Conservation (phyloP, 2,797 vertebrate species). For the Oophaga sylvatica region DNA sequence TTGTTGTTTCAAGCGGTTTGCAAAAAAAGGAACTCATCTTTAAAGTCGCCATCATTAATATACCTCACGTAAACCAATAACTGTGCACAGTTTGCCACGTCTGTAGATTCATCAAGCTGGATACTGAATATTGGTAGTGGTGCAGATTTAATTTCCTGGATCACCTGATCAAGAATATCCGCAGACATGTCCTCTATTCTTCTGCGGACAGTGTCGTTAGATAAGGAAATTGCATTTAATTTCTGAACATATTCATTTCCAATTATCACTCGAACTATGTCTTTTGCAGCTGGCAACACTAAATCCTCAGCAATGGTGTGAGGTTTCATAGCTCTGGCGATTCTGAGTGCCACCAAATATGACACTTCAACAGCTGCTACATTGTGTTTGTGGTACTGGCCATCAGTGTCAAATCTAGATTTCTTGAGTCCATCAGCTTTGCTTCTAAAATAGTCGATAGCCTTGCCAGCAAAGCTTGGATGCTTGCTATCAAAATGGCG, state of each 20-base stretch:
- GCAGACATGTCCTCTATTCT: conserved; percentile 57
- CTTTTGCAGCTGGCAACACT: conserved; percentile 52
- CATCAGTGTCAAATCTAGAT: conserved; percentile 51
- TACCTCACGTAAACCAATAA: conserved; percentile 34
- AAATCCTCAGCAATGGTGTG: conserved; percentile 55
- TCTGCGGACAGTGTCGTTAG: conserved; percentile 52
- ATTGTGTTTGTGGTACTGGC: conserved; percentile 52
- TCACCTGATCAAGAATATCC: conserved; percentile 55
- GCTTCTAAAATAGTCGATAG: conserved; percentile 29
- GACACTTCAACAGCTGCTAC: conserved; percentile 43
- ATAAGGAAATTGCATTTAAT: conserved; percentile 42
- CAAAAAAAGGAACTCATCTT: not conserved
- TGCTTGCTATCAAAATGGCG: not conserved
- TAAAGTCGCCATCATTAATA: conserved; percentile 1
- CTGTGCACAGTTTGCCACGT: conserved; percentile 44
- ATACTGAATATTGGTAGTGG: conserved; percentile 42
- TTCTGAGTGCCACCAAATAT: conserved; percentile 57
- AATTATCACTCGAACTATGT: conserved; percentile 48
- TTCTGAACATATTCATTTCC: conserved; percentile 38
- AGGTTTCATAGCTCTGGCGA: conserved; percentile 55
- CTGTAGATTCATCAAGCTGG: conserved; percentile 50
- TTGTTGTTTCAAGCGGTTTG: conserved; percentile 41
- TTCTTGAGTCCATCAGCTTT: conserved; percentile 55
- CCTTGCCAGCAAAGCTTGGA: conserved; percentile 13
- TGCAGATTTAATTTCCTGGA: conserved; percentile 58